Base-by-base conservation (phyloP, 2,797 vertebrate species). In the Spondyliosoma cantharus region DNA sequence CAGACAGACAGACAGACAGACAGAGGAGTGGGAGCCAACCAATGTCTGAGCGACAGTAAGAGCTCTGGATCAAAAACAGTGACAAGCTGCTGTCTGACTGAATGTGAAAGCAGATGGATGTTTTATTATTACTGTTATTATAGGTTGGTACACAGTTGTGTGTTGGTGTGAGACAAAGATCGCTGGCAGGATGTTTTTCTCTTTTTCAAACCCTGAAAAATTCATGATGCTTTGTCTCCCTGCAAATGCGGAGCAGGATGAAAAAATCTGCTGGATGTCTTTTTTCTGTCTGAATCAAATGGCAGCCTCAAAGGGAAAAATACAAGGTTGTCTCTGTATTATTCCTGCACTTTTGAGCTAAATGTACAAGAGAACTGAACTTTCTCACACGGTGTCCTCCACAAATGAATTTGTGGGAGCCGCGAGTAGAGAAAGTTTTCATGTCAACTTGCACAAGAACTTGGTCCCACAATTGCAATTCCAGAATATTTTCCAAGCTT, bases 11-110 rank as follows among this genome's bases (percentile, higher is more conserved):
- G 91, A 94, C 93, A 58, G 68, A 65, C n/a, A 72, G 65, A 74
- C 42, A 43, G 27, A 56, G 50, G 71, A 78, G 94, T 92, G 94
- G 93, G 13, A 57, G 42, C 52, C 57, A 91, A 88, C 89, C 5
- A 84, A 94, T 92, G 93, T 91, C 94, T 94, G 93, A 95, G 94
- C 95, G 74, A 91, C 94, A 95, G 94, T 95, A 91, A 91, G 95
- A 61, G 70, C 59, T 74, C 46, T 25, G 78, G 64, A 81, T 75
- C 24, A 54, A 32, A 50, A 61, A 69, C 53, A 42, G 77, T 17
- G 71, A 75, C 63, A 64, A 56, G 74, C 52, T 68, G 52, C 7
- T 62, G 68, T 73, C 71, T 45, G 64, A 53, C 64, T 68, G 66
- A 43, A 57, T 63, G 19, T 64, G 46, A 88, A 37, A 78, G 63